phyloP scores from a whole-genome alignment of 2,797 vertebrate species.

The Trematocara caparti region DNA sequence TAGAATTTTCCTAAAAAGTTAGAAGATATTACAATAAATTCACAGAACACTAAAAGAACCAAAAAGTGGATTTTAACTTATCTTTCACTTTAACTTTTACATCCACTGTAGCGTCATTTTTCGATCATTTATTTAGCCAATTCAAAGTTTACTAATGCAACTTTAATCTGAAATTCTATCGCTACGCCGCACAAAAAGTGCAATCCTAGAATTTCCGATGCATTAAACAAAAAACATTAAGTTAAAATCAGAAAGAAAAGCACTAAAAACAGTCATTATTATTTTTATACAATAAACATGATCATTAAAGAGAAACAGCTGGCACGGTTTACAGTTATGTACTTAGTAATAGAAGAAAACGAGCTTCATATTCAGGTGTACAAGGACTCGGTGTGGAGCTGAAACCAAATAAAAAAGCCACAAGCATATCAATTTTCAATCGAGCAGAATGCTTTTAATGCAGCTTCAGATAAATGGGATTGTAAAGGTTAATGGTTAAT shows the following conservation, averaged over 20 bases:
- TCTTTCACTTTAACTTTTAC: not conserved
- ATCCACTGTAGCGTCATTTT: not conserved
- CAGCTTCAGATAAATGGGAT: not conserved
- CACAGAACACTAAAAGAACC: not conserved
- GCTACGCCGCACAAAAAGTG: not conserved
- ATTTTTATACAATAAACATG: not conserved
- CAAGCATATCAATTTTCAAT: not conserved
- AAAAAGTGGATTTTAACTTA: not conserved
- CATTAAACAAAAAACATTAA: not conserved
- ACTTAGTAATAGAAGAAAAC: not conserved
- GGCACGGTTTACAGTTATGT: not conserved
- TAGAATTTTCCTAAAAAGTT: not conserved
- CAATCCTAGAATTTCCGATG: not conserved
- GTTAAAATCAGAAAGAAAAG: not conserved
- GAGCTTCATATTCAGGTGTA: not conserved
- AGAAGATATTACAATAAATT: not conserved
- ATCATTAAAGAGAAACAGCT: not conserved
- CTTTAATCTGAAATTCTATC: not conserved
- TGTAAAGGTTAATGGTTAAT: conserved; percentile 69
- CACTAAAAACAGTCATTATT: not conserved
- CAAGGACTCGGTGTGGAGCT: not conserved
- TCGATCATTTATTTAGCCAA: not conserved
- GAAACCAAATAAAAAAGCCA: not conserved
- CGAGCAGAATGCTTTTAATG: not conserved
- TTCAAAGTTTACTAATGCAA: not conserved